A percentile compares a stretch with the other conserved stretches of the same genome.
phyloP scores from a whole-genome alignment of 2,888 invertebrate species.

The Phymatocera aterrima region DNA sequence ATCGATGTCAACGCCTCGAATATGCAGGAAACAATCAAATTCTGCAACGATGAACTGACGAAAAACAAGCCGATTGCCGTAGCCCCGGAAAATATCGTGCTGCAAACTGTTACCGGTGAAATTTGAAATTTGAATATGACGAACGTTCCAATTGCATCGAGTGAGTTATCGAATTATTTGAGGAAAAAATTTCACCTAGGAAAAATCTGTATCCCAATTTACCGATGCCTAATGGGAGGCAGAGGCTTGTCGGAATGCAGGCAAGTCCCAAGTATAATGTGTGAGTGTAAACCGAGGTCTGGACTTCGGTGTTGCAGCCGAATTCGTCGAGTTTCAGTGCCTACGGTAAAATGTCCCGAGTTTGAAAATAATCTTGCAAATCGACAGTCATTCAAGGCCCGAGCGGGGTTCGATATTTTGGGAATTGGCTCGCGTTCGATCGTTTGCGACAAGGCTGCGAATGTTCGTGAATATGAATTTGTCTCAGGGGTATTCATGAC shows the following conservation, averaged over 20 bases:
- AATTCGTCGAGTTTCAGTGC: slow-evolving; percentile 66
- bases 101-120: slow-evolving; percentile 82
- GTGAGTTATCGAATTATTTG: not conserved
- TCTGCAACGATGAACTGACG: slow-evolving; percentile 84
- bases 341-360: not conserved
- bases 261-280: slow-evolving; percentile 86
- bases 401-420: too few species aligned
- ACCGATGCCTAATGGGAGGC: slow-evolving; percentile 87
- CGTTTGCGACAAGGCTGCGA: too few species aligned
- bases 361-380: not conserved
- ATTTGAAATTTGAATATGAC: too few species aligned
- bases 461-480: too few species aligned
- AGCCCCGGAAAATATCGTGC: slow-evolving; percentile 82
- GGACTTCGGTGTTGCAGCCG: slow-evolving; percentile 81
- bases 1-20: slow-evolving; percentile 88
- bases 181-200: slow-evolving; percentile 80
- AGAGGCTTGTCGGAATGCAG: slow-evolving; percentile 86
- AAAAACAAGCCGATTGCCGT: slow-evolving; percentile 86
- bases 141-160: not conserved
- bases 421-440: too few species aligned
- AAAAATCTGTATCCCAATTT: slow-evolving; percentile 87
- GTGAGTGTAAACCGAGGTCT: slow-evolving; percentile 83
- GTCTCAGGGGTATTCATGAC: too few species aligned
- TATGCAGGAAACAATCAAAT: slow-evolving; percentile 85
- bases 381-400: not conserved